Base-by-base conservation (phyloP, 92 coral and sea anemone genomes). In the Zoanthus gigantus region DNA sequence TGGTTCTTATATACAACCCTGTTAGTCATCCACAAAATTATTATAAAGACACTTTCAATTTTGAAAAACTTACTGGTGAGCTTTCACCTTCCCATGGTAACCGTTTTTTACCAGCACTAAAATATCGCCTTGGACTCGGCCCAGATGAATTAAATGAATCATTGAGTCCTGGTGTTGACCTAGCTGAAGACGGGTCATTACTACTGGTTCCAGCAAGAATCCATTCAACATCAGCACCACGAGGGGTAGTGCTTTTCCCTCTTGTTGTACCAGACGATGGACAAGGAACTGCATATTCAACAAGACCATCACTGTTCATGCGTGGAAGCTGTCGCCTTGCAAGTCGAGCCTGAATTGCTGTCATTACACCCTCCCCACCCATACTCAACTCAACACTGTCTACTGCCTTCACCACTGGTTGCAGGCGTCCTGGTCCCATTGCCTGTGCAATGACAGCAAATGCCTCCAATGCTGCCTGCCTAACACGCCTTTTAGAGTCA, bases 211-310 rank as follows among this genome's bases (percentile, higher is more conserved):
- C 99, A 18, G 99, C 99, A 83, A 95, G 85, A 17, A 97, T 92
- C 99, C 99, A 97, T 76, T 97, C 99, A 86, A 97, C 95, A 91
- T 97, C 99, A 37, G 99, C 97, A 48, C 99, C 99, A 52, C 98
- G 91, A 6, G 97, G 98, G 7, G 89, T 76, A 58, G 61, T 92
- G 74, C 34, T 91, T 76, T 94, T 95, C 32, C 95, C 98, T 73
- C 98, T 93, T 6, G 91, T 93, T 67, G 98, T 95, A 46, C 97
- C 98, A 1, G 99, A 91, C 14, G 96, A 92, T 5, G 98, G 98
- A 74, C 96, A 88, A 5, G 98, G 98, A 58, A 97, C 89, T 31
- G 99, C 99, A 92, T 95, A 97, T 85, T 97, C 99, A 31, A 97
- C 98, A 46, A 97, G 91, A 6, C 99, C 99, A 92, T 97, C 99